Percentiles rank a stretch among this genome's conserved stretches.
phyloP scores from a whole-genome alignment of 1,140 invertebrate genomes.

The Hesperophylax magnus region DNA sequence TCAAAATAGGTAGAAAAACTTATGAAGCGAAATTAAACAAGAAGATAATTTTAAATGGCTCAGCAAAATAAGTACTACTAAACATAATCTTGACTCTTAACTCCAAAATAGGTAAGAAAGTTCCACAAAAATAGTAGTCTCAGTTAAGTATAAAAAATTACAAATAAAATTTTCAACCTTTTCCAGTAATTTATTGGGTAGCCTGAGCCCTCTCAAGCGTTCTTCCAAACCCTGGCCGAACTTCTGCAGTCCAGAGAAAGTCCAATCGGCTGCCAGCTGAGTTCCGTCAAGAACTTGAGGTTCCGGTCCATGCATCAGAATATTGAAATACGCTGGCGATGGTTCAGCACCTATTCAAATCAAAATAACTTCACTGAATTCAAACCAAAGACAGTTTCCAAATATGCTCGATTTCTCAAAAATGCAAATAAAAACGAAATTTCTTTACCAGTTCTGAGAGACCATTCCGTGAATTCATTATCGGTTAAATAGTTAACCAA shows the following conservation, averaged over 20 bases:
- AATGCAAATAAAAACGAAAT: constrained; percentile 11
- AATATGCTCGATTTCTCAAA: neutral
- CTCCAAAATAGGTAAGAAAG: too few relatives aligned
- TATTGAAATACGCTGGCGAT: constrained; percentile 94
- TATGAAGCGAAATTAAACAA: neutral
- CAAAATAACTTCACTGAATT: constrained; percentile 49
- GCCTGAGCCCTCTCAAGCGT: constrained; percentile 84
- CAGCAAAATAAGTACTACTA: too few relatives aligned
- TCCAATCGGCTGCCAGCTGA: constrained; percentile 92
- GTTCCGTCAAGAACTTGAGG: constrained; percentile 91
- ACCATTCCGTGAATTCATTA: constrained; percentile 85
- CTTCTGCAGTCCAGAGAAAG: constrained; percentile 93
- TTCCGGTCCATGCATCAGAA: constrained; percentile 89
- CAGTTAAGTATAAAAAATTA: too few relatives aligned
- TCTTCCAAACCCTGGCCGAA: constrained; percentile 95
- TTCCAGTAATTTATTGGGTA: constrained; percentile 88
- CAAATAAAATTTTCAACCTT: constrained; percentile 74
- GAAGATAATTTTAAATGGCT: too few relatives aligned
- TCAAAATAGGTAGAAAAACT: neutral
- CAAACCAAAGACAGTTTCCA: constrained; percentile 41
- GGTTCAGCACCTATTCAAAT: constrained; percentile 86
- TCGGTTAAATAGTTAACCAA: constrained; percentile 94
- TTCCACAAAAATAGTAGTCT: too few relatives aligned
- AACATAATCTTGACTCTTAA: too few relatives aligned
- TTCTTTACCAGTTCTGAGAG: constrained; percentile 85